Conservation (phyloP, 2,113 vertebrate genomes). For the Tricholaema leucomelas region DNA sequence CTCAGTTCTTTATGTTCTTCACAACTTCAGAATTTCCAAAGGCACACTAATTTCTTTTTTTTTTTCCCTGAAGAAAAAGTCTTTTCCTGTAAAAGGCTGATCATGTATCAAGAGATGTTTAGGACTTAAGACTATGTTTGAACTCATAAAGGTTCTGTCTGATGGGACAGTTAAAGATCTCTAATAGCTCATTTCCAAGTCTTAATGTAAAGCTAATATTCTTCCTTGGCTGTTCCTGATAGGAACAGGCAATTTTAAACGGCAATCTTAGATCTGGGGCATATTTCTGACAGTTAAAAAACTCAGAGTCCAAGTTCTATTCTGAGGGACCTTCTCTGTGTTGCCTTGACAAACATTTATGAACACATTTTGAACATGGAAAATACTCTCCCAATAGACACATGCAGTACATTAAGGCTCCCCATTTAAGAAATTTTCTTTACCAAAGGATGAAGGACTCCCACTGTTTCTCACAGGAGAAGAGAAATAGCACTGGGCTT, state of each 20-base stretch:
- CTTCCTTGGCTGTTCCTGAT: not conserved
- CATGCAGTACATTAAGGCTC: rapidly evolving
- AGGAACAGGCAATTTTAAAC: not conserved
- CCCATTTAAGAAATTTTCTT: not conserved
- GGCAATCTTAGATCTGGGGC: not conserved
- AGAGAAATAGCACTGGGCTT: not conserved
- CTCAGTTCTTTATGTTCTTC: not conserved
- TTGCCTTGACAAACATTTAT: not conserved
- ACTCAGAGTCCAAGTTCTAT: not conserved
- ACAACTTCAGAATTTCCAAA: not conserved
- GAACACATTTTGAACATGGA: not conserved
- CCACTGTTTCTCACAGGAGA: not conserved
- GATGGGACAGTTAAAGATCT: not conserved
- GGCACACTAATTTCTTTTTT: not conserved
- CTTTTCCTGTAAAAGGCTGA: not conserved
- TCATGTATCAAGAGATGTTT: not conserved
- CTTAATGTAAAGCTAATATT: not conserved
- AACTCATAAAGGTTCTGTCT: not conserved
- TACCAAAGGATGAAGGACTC: not conserved
- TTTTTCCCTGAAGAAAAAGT: not conserved
- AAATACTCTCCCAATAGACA: not conserved
- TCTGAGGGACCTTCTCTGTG: not conserved
- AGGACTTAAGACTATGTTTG: not conserved
- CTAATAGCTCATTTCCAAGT: not conserved
- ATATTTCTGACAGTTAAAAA: not conserved